Evolutionary conservation across 2,888 invertebrate genomes (phyloP).

Genomic region (Didymodactylos carnosus): DNA sequence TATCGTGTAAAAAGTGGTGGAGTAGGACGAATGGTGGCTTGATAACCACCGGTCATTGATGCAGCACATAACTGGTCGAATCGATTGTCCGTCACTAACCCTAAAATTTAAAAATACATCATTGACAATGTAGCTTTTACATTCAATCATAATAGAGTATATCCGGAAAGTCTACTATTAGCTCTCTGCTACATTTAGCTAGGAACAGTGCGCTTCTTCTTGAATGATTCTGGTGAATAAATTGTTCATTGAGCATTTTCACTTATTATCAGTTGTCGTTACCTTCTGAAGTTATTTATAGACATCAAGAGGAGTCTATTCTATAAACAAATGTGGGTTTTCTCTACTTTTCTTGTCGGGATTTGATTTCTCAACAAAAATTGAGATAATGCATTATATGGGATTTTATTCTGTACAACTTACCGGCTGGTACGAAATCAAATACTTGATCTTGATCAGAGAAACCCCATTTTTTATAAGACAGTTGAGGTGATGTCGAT

Average conservation of each 20-base stretch:
- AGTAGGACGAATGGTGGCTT: constrained; percentile 38
- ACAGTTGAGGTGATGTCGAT: constrained; percentile 38
- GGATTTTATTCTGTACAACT: neutral
- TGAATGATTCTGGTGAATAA: neutral
- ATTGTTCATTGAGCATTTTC: neutral
- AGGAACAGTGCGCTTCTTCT: too few species aligned
- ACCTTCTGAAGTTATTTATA: too few species aligned
- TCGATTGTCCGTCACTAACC: constrained; percentile 41
- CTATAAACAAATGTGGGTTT: too few species aligned
- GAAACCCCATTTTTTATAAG: constrained; percentile 69
- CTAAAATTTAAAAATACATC: constrained; percentile 17
- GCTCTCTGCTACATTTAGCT: too few species aligned
- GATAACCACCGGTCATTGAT: constrained; percentile 49
- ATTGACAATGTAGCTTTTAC: neutral
- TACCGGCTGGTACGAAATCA: constrained; percentile 46
- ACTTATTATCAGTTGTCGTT: neutral
- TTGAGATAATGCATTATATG: too few species aligned
- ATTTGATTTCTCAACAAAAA: too few species aligned
- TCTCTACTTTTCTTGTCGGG: too few species aligned
- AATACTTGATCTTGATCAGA: constrained; percentile 47
- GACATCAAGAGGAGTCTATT: too few species aligned
- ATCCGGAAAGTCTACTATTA: too few species aligned
- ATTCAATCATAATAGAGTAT: neutral
- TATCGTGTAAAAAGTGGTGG: constrained; percentile 57
- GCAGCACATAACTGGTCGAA: constrained; percentile 69